Evolutionary conservation across 2,888 invertebrate species (phyloP).

Genomic region (Pardosa pseudoannulata): DNA sequence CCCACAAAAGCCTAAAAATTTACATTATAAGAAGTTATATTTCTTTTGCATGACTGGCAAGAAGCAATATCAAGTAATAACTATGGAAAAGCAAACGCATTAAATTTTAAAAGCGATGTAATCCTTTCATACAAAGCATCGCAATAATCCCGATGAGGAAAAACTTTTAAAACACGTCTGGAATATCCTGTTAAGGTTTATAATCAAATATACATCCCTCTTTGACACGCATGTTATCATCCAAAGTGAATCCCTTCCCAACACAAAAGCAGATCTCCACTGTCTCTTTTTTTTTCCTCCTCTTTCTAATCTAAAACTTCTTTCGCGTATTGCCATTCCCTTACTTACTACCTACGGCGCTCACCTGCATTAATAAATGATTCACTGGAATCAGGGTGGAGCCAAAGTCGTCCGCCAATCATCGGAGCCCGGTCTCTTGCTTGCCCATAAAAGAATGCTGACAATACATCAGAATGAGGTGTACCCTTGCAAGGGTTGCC

Average conservation of each 20-base stretch:
- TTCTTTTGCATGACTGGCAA: no score
- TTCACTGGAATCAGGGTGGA: constrained; percentile 56
- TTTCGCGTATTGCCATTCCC: neutral
- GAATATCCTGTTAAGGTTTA: no score
- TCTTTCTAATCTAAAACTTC: neutral
- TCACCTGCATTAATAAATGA: constrained; percentile 62
- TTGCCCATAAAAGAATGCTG: neutral
- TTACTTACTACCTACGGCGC: constrained; percentile 13
- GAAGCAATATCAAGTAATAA: no score
- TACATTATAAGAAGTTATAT: no score
- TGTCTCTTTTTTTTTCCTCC: neutral
- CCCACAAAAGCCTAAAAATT: no score
- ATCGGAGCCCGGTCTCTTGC: neutral
- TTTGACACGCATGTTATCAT: no score
- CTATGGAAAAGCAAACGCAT: no score
- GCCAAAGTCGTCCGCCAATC: constrained; percentile 62
- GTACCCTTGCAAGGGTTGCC: neutral
- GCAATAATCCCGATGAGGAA: no score
- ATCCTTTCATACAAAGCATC: no score
- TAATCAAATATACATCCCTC: no score
- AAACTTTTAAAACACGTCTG: no score
- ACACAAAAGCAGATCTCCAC: neutral
- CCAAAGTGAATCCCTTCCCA: neutral
- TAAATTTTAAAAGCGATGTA: no score
- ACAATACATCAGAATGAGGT: constrained; percentile 12